A percentile compares a stretch with the other conserved stretches of the same genome.
phyloP scores from a whole-genome alignment of 2,113 vertebrate genomes.

The Pachyramphus minor region DNA sequence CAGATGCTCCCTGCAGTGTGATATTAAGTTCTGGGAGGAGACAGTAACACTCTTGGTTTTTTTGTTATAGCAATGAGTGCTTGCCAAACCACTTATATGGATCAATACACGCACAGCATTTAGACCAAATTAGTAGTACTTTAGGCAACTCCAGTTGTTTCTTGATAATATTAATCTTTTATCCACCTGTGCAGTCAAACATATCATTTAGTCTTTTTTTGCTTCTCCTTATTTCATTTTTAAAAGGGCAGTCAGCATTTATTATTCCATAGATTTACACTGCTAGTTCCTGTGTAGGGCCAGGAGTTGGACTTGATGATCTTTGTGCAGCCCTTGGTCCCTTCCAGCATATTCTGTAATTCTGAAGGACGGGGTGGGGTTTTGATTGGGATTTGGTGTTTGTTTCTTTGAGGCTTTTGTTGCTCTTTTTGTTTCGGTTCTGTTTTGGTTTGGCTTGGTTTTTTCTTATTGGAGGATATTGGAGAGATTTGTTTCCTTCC shows the following conservation, averaged over 20 bases:
- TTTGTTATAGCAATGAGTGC: neutral
- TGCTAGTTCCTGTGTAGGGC: neutral
- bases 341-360: neutral
- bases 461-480: neutral
- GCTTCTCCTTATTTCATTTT: neutral
- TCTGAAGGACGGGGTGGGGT: neutral
- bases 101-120: neutral
- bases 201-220: neutral
- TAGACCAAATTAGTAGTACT: neutral
- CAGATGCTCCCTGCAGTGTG: neutral
- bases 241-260: neutral
- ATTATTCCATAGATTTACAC: neutral
- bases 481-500: neutral
- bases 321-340: neutral
- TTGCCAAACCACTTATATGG: slow-evolving; percentile 14
- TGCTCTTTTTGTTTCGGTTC: neutral
- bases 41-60: neutral
- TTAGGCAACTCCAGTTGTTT: neutral
- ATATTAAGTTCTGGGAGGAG: neutral
- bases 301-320: neutral
- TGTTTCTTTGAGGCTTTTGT: neutral
- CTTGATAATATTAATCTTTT: neutral
- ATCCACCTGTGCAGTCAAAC: neutral
- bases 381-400: no score
- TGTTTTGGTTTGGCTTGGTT: neutral